These are phyloP conservation scores for Parasteatoda lunata DNA, from an alignment of 2,888 invertebrate species.

Conservation along the genomic window DNA sequence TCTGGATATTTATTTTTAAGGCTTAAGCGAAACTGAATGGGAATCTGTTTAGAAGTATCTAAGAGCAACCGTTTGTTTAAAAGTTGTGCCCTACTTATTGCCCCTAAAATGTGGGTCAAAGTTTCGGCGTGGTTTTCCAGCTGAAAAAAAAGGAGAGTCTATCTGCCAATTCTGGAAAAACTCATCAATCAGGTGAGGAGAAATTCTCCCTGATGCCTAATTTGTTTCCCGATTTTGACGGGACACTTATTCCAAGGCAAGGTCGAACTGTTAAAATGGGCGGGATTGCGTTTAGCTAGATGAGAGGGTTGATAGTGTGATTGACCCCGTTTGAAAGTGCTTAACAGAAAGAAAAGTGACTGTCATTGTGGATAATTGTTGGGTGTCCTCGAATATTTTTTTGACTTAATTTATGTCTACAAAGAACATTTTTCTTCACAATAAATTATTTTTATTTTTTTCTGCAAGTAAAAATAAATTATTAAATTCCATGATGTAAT, in stretches of 20 bases:
- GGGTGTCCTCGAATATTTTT: too few species aligned
- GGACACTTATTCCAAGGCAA: slow-evolving; percentile 13
- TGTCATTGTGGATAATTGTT: too few species aligned
- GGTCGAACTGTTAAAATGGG: slow-evolving; percentile 16
- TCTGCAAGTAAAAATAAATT: too few species aligned
- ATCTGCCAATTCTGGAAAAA: background rate
- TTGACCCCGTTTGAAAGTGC: slow-evolving; percentile 10
- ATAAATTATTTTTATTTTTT: too few species aligned
- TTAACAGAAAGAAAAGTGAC: too few species aligned
- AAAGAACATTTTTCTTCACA: too few species aligned
- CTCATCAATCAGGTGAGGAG: slow-evolving; percentile 18
- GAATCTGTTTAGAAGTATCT: background rate
- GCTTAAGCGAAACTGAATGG: slow-evolving; percentile 9
- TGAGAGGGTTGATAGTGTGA: slow-evolving; percentile 6
- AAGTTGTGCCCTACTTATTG: slow-evolving; percentile 37
- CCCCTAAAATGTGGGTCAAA: slow-evolving; percentile 54
- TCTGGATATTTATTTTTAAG: slow-evolving; percentile 39
- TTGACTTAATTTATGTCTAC: too few species aligned
- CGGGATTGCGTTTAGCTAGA: slow-evolving; percentile 4
- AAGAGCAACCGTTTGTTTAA: slow-evolving; percentile 11
- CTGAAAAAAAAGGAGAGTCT: slow-evolving; percentile 29
- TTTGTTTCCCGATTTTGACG: slow-evolving; percentile 1
- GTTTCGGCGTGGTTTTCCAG: slow-evolving; percentile 31
- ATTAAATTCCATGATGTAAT: too few species aligned
- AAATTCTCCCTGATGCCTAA: background rate